Evolutionary conservation across 2,797 vertebrate species (phyloP), one percentile per base, ranked within the genome.

Genomic region (Nasua narica): DNA sequence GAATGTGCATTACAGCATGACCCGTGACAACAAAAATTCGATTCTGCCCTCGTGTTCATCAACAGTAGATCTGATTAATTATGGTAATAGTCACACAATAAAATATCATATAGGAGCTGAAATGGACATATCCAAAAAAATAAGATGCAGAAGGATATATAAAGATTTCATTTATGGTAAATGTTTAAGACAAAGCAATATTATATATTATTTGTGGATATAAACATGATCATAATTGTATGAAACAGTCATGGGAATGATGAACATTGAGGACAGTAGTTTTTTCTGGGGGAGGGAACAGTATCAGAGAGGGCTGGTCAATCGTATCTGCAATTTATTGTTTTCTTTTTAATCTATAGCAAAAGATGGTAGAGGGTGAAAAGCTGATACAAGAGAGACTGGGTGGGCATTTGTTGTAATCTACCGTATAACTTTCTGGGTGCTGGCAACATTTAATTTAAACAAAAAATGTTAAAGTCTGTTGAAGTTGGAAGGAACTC

Each of bases 401-500:
- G 25, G 35, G 40, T 85, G 25, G 18, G 23, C 35, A 15, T 92
- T 89, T 95, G 54, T 86, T 93, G 56, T n/a, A 56, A 13, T 60
- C 23, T 87, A 84, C 37, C 90, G 8, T 76, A 40, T 56, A 95
- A 76, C 43, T 96, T 96, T 94, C 37, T 87, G 37, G 29, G 27
- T 90, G 56, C n/a, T 52, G 50, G 14, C 23, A 94, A 91, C 79
- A 94, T 97, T 93, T 72, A 60, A 96, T 56, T 91, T 94, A 87
- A 95, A 89, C 88, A 37, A 87, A 94, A 97, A 93, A 95, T 76
- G 50, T 69, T 95, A 84, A 96, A 81, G 21, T 86, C 58, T 92
- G 62, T 83, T 95, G 54, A 96, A 92, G 70, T 89, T 72, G 54
- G 76, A 92, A 96, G 82, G 72, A 95, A 86, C 5, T 58, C 7